Conservation (phyloP, 2,888 invertebrate species). For the Catocala sponsa region DNA sequence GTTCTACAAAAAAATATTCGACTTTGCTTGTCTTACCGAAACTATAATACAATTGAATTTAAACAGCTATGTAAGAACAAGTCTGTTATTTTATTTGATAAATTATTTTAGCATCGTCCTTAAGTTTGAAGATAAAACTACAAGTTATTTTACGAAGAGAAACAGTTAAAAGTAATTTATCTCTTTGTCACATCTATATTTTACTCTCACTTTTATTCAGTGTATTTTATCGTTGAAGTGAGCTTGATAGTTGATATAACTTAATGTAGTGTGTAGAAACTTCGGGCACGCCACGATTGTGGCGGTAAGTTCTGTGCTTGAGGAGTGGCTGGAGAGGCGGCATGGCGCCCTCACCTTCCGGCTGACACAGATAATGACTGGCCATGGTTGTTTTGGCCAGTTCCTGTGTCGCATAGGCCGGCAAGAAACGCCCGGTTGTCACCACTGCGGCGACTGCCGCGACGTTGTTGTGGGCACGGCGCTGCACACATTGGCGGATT, state of each 20-base stretch:
- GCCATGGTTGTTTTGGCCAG: no score
- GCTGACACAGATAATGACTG: no score
- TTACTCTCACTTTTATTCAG: background rate
- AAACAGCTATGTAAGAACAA: background rate
- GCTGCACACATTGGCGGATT: no score
- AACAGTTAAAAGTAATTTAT: slow-evolving; percentile 3
- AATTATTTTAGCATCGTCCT: background rate
- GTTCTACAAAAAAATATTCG: background rate
- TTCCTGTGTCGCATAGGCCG: no score
- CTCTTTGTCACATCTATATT: slow-evolving; percentile 9
- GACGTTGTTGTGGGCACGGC: no score
- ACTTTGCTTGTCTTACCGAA: background rate
- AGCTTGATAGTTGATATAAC: background rate
- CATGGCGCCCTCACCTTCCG: no score
- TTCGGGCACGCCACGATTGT: no score
- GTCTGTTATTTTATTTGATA: slow-evolving; percentile 2
- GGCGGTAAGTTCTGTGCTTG: no score
- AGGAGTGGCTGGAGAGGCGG: no score
- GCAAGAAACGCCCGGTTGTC: no score
- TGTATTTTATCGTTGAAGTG: background rate
- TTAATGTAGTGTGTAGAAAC: background rate
- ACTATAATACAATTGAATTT: background rate
- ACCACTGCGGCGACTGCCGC: no score
- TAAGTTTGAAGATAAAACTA: background rate
- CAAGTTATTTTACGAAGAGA: background rate